Base-by-base conservation (phyloP, 2,888 invertebrate species). In the Lutraria lutraria region DNA sequence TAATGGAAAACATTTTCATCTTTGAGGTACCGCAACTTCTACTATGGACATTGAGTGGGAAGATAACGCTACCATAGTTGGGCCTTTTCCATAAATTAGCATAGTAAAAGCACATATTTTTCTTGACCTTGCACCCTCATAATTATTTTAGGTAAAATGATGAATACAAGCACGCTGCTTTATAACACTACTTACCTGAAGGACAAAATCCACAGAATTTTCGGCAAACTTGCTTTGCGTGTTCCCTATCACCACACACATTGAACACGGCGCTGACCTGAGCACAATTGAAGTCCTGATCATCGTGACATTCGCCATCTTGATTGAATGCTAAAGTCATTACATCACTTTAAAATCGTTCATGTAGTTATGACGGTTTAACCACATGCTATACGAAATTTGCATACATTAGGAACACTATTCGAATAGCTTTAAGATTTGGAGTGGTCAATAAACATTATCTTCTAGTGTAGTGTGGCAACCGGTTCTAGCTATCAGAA, bases 131-230 rank as follows among this genome's bases (percentile, higher is more conserved):
- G n/a, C n/a, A n/a, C n/a, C n/a, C n/a, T n/a, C n/a, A n/a, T n/a
- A n/a, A n/a, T n/a, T n/a, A n/a, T n/a, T n/a, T n/a, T n/a, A n/a
- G n/a, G n/a, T n/a, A n/a, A n/a, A n/a, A n/a, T n/a, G n/a, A n/a
- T n/a, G n/a, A n/a, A n/a, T n/a, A n/a, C n/a, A n/a, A n/a, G n/a
- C n/a, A n/a, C n/a, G n/a, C n/a, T n/a, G n/a, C n/a, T 43, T 13
- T 4, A 12, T 15, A 53, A 53, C 53, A 53, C 56, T 8, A 12
- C 43, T 60, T 56, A 83, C 83, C 34, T 15, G 31, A 16, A 8
- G 25, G 3, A 68, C 83, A 83, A 13, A 83, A 60, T 16, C 83
- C 83, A 63, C 83, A 83, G 43, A 83, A 83, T 21, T 83, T 56
- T 21, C 83, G 63, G 34, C 83, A 83, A 16, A 83, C 83, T 21